Percentiles rank a stretch among this genome's conserved stretches.
Conservation (phyloP, 2,113 vertebrate species). For the Melierax canorus region DNA sequence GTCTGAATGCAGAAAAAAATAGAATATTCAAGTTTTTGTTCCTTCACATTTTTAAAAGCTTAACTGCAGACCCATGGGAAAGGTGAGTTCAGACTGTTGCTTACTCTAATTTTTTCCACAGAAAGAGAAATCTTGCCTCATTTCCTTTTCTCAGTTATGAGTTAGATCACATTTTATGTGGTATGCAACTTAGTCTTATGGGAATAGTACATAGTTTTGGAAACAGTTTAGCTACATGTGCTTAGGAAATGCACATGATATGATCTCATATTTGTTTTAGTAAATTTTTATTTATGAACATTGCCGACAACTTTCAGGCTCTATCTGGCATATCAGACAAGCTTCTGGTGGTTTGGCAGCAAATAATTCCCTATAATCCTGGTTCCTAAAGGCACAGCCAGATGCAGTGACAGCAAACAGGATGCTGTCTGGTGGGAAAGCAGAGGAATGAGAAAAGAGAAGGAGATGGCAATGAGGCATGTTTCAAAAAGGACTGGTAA, state of each 20-base stretch:
- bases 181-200: not conserved
- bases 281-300: not conserved
- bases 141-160: not conserved
- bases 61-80: not conserved
- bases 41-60: not conserved
- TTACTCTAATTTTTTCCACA: conserved; percentile 39
- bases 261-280: not conserved
- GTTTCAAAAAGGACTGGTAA: not conserved
- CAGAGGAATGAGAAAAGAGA: not conserved
- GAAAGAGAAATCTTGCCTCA: conserved; percentile 9
- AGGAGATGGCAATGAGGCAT: not conserved
- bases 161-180: not conserved
- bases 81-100: not conserved
- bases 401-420: not conserved
- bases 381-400: not conserved
- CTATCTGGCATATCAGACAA: not conserved
- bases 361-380: not conserved
- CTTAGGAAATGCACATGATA: not conserved
- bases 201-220: not conserved
- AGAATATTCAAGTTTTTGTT: not conserved
- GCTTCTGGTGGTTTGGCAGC: not conserved
- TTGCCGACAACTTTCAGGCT: not conserved
- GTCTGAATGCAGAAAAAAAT: not conserved
- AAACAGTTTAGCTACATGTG: not conserved
- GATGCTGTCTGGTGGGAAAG: not conserved